Conservation (phyloP, 2,797 vertebrate species). For the Thalassophryne amazonica region DNA sequence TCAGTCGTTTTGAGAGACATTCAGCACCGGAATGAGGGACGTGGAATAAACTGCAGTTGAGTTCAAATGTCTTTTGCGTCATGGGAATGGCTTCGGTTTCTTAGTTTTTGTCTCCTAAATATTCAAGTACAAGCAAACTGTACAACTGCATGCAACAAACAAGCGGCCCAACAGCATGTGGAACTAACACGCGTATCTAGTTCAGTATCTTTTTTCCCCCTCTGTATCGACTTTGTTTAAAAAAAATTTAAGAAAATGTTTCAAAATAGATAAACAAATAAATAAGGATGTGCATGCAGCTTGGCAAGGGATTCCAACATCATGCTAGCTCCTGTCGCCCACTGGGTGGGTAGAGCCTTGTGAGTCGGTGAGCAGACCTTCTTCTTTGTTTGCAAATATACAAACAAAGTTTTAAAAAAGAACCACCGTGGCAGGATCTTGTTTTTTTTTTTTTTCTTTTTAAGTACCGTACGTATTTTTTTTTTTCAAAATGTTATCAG, state of each 20-base stretch:
- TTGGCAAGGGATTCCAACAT: slow-evolving; percentile 88
- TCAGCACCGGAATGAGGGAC: slow-evolving; percentile 86
- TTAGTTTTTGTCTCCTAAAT: slow-evolving; percentile 90
- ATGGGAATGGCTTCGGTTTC: slow-evolving; percentile 98
- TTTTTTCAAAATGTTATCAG: slow-evolving; percentile 84
- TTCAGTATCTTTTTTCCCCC: slow-evolving; percentile 81
- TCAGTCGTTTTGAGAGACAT: slow-evolving; percentile 89
- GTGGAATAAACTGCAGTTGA: slow-evolving; percentile 81
- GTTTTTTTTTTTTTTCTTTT: slow-evolving; percentile 61
- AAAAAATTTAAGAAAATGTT: slow-evolving; percentile 40
- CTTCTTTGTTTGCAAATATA: slow-evolving; percentile 33
- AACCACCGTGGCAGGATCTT: slow-evolving; percentile 74
- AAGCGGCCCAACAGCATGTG: slow-evolving; percentile 92
- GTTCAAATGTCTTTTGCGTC: slow-evolving; percentile 84
- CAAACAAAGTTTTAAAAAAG: slow-evolving; percentile 79
- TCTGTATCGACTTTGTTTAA: slow-evolving; percentile 77
- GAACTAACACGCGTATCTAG: slow-evolving; percentile 92
- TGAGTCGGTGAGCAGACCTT: slow-evolving; percentile 60
- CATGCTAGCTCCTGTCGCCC: slow-evolving; percentile 86
- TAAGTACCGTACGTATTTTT: slow-evolving; percentile 58
- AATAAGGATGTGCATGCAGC: slow-evolving; percentile 98
- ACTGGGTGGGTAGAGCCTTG: slow-evolving; percentile 78
- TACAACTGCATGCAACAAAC: slow-evolving; percentile 99
- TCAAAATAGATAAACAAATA: slow-evolving; percentile 83
- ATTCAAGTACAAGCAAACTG: slow-evolving; percentile 98